A percentile compares a stretch with the other conserved stretches of the same genome.
Evolutionary conservation across 2,113 vertebrate genomes (phyloP).

Genomic region (Erythrocebus patas): DNA sequence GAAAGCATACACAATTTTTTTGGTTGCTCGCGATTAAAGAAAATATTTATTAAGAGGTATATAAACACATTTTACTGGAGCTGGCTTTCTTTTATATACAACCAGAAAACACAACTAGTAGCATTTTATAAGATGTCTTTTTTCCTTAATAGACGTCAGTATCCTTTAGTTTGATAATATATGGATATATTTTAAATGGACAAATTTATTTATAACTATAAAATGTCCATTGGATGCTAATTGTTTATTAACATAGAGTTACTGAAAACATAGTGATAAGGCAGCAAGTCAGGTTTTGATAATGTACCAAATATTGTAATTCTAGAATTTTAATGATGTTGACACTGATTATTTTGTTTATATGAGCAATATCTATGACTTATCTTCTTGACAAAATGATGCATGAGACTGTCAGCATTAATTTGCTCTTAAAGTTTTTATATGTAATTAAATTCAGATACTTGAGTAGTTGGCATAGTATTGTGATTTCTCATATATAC

Average conservation of each 20-base stretch:
- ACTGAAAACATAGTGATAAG: neutral
- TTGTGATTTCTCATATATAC: neutral
- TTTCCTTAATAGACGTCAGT: neutral
- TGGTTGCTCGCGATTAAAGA: neutral
- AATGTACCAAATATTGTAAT: neutral
- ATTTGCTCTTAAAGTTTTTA: constrained; percentile 26
- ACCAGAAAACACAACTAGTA: neutral
- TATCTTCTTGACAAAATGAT: constrained; percentile 3
- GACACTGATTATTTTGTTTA: neutral
- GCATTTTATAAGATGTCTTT: neutral
- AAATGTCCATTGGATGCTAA: neutral
- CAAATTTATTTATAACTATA: neutral
- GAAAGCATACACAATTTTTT: neutral
- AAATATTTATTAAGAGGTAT: constrained; percentile 21
- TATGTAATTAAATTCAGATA: neutral
- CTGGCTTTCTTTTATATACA: neutral
- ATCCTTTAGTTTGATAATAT: neutral
- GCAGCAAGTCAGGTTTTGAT: neutral
- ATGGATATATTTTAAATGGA: neutral
- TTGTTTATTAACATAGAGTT: neutral
- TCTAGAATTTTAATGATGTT: constrained; percentile 8
- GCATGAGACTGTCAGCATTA: neutral
- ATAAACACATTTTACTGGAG: neutral
- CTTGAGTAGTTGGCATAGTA: neutral
- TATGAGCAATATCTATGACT: neutral